phyloP scores from a whole-genome alignment of 2,113 vertebrate species.

The Actenoides hombroni region DNA sequence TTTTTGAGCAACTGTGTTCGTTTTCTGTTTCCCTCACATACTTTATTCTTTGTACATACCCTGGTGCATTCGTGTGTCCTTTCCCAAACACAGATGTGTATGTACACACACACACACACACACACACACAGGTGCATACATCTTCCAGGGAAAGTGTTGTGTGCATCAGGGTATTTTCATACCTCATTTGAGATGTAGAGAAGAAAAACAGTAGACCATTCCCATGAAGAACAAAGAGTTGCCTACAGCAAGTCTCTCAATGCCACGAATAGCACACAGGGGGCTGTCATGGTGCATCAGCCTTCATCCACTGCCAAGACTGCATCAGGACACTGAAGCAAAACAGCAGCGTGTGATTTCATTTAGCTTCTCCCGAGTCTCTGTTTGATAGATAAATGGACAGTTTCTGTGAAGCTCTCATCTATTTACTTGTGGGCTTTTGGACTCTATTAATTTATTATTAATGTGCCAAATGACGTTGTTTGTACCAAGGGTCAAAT shows the following conservation, averaged over 20 bases:
- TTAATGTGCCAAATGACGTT: slow-evolving; percentile 28
- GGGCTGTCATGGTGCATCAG: not conserved
- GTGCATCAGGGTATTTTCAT: not conserved
- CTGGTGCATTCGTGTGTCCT: rapidly evolving
- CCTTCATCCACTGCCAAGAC: not conserved
- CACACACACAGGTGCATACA: rapidly evolving
- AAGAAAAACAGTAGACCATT: not conserved
- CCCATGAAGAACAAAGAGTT: not conserved
- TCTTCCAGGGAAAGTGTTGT: not conserved
- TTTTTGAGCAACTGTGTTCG: not conserved
- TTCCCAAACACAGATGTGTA: not conserved
- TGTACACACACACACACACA: not conserved
- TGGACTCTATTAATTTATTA: slow-evolving; percentile 46
- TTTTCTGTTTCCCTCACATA: not conserved
- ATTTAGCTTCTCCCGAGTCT: not conserved
- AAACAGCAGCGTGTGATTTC: not conserved
- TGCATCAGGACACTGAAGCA: not conserved
- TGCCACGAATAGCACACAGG: not conserved
- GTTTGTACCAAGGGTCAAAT: slow-evolving; percentile 5
- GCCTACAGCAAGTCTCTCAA: not conserved
- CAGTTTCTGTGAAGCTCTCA: slow-evolving; percentile 4
- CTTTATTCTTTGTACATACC: not conserved
- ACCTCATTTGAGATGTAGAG: not conserved
- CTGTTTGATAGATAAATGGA: not conserved
- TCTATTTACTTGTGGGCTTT: slow-evolving; percentile 16